Evolutionary conservation across 2,797 vertebrate species (phyloP), one percentile per base, ranked within the genome.

Genomic region (Adelosebastes latens): DNA sequence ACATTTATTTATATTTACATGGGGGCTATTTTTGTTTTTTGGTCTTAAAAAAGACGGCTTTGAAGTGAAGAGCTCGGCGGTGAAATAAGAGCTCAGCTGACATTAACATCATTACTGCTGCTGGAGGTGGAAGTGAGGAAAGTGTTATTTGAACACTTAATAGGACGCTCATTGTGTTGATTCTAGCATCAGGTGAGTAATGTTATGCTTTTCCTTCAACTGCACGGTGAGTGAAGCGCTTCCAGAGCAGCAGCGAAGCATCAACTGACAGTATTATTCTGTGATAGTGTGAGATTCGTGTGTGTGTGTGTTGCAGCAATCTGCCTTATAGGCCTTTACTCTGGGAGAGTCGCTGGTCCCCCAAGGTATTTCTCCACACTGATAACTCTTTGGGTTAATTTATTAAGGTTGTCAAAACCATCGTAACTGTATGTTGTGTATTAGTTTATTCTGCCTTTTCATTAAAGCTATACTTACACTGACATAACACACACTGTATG

Each of bases 1-100:
- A 84, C 75, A 63, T 73, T 85, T 86, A 83, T 90, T 92, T 84
- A 87, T 93, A 84, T 91, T 84, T 86, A 87, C 84, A 77, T 77
- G 66, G 25, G 77, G 75, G 59, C 62, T 70, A 42, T 42, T 79
- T 86, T 78, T 76, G 78, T 39, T 70, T 79, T 59, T 80, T 80
- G 46, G 64, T 72, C 58, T 16, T 6, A 39, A 84, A 84, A 77
- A 77, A 86, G 55, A 78, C 8, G n/a, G 27, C 29, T 82, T 91
- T 88, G 53, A 81, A 91, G 83, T 32, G n/a, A 83, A 82, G 73
- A 80, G 79, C 70, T 73, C 3, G 8, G 20, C 3, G 0, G 60
- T 46, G 36, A 82, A 79, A 83, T 49, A 59, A 64, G 46, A 72
- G 75, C 64, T 81, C 39, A 46, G 89, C 86, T 91, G 87, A 87